phyloP scores from a whole-genome alignment of 2,888 invertebrate genomes.

The Lepidonotus clava region DNA sequence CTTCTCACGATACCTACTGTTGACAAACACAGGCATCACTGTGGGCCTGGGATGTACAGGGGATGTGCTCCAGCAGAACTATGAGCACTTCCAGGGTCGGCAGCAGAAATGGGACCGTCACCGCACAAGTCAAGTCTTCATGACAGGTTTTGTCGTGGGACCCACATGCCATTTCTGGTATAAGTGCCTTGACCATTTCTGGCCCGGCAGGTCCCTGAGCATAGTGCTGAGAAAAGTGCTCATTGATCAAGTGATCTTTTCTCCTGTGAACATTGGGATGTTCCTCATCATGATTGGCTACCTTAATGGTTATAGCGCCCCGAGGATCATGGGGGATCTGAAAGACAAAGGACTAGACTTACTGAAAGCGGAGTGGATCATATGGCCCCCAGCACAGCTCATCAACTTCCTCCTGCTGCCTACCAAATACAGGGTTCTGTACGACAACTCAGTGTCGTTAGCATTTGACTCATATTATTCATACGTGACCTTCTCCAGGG shows the following conservation, averaged over 20 bases:
- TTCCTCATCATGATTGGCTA: slow-evolving; percentile 89
- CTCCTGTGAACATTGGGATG: slow-evolving; percentile 88
- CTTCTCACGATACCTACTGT: slow-evolving; percentile 68
- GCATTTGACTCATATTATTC: slow-evolving; percentile 77
- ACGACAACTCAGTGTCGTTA: slow-evolving; percentile 80
- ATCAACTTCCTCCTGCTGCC: slow-evolving; percentile 95
- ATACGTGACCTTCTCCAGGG: slow-evolving; percentile 70
- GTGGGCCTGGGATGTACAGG: slow-evolving; percentile 88
- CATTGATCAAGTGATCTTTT: slow-evolving; percentile 91
- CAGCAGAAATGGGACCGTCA: slow-evolving; percentile 73
- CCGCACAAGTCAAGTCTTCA: slow-evolving; percentile 88
- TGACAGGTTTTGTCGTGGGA: slow-evolving; percentile 89
- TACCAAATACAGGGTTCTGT: slow-evolving; percentile 90
- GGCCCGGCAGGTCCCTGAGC: slow-evolving; percentile 86
- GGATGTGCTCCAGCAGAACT: slow-evolving; percentile 90
- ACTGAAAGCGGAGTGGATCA: slow-evolving; percentile 92
- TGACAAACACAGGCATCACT: slow-evolving; percentile 90
- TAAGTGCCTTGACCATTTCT: slow-evolving; percentile 86
- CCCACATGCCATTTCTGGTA: slow-evolving; percentile 94
- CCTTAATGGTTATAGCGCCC: slow-evolving; percentile 84
- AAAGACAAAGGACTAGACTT: slow-evolving; percentile 86
- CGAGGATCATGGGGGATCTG: slow-evolving; percentile 83
- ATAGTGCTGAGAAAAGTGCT: slow-evolving; percentile 86
- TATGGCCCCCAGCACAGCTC: slow-evolving; percentile 96
- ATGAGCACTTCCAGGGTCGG: slow-evolving; percentile 82